Evolutionary conservation across 2,888 invertebrate species (phyloP).

Genomic region (Protophormia terraenovae): DNA sequence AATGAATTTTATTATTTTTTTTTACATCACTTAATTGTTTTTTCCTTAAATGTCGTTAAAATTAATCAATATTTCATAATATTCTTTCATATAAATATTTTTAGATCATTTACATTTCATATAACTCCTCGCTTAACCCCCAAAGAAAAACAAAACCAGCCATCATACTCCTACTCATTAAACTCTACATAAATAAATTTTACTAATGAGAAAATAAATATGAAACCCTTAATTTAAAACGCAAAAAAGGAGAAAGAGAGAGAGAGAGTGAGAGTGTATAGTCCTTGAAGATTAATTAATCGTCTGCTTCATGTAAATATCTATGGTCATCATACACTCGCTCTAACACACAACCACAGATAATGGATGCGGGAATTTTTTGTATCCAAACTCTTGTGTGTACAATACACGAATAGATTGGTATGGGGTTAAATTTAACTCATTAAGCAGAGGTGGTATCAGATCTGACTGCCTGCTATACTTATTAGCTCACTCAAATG

Average conservation of each 20-base stretch:
- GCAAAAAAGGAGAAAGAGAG: background rate
- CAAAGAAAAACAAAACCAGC: background rate
- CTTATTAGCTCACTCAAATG: constrained; percentile 64
- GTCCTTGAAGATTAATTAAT: constrained; percentile 81
- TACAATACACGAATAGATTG: too few relatives aligned
- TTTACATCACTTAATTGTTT: too few relatives aligned
- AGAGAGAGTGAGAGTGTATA: constrained; percentile 41
- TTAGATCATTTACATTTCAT: background rate
- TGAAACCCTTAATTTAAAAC: constrained; percentile 74
- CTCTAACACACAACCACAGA: constrained; percentile 38
- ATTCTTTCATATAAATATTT: background rate
- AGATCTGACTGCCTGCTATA: constrained; percentile 30
- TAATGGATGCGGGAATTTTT: constrained; percentile 57
- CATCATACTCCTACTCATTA: background rate
- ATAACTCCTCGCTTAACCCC: background rate
- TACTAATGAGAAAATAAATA: constrained; percentile 71
- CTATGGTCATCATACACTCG: constrained; percentile 50
- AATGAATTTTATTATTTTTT: too few relatives aligned
- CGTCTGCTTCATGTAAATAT: constrained; percentile 76
- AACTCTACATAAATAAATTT: constrained; percentile 57
- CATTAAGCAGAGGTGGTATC: constrained; percentile 46
- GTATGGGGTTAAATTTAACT: constrained; percentile 49
- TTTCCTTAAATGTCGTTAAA: background rate
- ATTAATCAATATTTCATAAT: constrained; percentile 25
- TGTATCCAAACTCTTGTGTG: too few relatives aligned